Percentiles rank a stretch among this genome's conserved stretches.
phyloP scores from a whole-genome alignment of 2,888 invertebrate species.

The Dasysyrphus tricinctus region DNA sequence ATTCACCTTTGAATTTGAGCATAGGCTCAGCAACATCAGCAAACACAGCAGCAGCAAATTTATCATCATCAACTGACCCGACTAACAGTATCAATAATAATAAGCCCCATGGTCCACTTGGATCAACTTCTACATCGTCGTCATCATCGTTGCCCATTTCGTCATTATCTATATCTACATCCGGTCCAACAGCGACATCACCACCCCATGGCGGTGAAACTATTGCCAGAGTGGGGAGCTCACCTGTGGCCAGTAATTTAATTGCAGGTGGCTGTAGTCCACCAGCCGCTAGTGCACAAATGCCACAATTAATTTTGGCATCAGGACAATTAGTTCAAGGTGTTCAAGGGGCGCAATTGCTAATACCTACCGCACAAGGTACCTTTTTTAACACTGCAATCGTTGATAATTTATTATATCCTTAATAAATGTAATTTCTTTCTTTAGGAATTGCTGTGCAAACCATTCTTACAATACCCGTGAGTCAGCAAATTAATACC shows the following conservation, averaged over 20 bases:
- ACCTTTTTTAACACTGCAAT: conserved; percentile 63
- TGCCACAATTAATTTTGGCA: conserved; percentile 96
- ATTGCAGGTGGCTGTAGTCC: conserved; percentile 77
- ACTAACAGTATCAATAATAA: conserved; percentile 75
- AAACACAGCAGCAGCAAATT: conserved; percentile 79
- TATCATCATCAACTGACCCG: conserved; percentile 77
- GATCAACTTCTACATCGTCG: conserved; percentile 77
- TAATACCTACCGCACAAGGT: conserved; percentile 98
- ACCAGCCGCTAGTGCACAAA: conserved; percentile 83
- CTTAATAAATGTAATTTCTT: conserved; percentile 18
- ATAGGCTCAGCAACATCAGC: conserved; percentile 84
- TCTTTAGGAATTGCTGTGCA: conserved; percentile 94
- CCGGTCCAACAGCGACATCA: conserved; percentile 83
- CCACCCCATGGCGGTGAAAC: conserved; percentile 82
- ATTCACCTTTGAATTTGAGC: conserved; percentile 93
- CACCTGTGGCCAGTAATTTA: conserved; percentile 79
- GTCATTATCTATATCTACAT: conserved; percentile 78
- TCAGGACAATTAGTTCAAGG: conserved; percentile 96
- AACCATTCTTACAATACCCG: conserved; percentile 97
- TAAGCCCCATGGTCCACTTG: conserved; percentile 73
- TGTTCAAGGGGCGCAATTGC: conserved; percentile 95
- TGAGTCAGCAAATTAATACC: conserved; percentile 92
- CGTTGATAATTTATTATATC: background rate
- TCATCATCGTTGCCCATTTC: conserved; percentile 78
- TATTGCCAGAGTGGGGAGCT: conserved; percentile 86